phyloP scores from a whole-genome alignment of 35 echinoderm and acorn worm genomes.

The Amphiura filiformis region DNA sequence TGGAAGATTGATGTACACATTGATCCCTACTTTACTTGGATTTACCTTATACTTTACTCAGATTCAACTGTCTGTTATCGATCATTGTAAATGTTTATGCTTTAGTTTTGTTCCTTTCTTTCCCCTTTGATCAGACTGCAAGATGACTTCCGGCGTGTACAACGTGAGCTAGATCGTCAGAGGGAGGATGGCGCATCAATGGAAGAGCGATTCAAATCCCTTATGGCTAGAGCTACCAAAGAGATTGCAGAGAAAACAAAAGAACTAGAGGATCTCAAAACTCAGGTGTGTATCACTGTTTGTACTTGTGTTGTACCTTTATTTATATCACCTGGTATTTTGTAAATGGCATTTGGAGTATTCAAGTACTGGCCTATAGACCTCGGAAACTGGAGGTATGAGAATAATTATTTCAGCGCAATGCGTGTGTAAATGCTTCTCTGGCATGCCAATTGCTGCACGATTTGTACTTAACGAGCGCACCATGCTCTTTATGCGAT shows the following conservation, averaged over 20 bases:
- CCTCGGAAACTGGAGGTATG: too few relatives aligned
- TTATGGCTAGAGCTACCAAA: slow-evolving; percentile 63
- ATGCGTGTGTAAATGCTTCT: too few relatives aligned
- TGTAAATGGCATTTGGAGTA: not conserved
- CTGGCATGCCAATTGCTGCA: too few relatives aligned
- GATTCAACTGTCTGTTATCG: too few relatives aligned
- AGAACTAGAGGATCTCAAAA: slow-evolving; percentile 80
- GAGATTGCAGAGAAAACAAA: slow-evolving; percentile 77
- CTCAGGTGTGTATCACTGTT: slow-evolving; percentile 45
- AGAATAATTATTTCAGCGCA: too few relatives aligned
- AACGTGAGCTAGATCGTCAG: slow-evolving; percentile 51
- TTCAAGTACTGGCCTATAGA: not conserved
- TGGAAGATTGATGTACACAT: too few relatives aligned
- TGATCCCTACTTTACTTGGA: too few relatives aligned
- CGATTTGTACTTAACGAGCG: too few relatives aligned
- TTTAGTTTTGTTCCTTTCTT: too few relatives aligned
- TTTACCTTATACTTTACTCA: too few relatives aligned
- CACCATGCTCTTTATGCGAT: too few relatives aligned
- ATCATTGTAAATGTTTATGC: too few relatives aligned
- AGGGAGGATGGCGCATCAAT: slow-evolving; percentile 53
- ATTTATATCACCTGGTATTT: not conserved
- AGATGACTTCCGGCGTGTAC: slow-evolving; percentile 60
- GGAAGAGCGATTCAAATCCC: slow-evolving; percentile 67
- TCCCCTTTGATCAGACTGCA: slow-evolving; percentile 66
- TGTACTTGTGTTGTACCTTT: not conserved